Conservation (phyloP, 2,888 invertebrate genomes). For the Troilus luridus region DNA sequence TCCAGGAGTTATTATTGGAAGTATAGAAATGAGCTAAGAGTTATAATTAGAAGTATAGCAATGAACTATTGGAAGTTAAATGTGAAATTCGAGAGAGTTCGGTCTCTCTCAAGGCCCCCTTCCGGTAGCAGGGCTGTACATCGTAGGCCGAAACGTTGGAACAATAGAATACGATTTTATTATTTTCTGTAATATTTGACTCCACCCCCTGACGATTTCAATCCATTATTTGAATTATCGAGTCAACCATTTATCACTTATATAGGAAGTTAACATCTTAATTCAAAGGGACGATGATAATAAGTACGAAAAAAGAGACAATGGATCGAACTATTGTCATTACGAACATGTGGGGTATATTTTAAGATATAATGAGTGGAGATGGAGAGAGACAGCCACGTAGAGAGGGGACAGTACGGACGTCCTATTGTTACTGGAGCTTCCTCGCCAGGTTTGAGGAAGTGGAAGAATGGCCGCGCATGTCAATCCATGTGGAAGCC, state of each 20-base stretch:
- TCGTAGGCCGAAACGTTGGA: too few relatives aligned
- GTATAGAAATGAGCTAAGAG: too few relatives aligned
- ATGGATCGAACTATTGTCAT: neutral
- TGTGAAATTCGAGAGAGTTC: too few relatives aligned
- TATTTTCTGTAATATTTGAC: too few relatives aligned
- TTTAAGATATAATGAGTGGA: neutral
- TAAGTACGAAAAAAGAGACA: neutral
- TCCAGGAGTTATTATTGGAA: too few relatives aligned
- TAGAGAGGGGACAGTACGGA: neutral
- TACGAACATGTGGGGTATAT: neutral
- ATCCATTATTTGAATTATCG: too few relatives aligned
- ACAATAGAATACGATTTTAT: too few relatives aligned
- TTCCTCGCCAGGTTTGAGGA: constrained; percentile 30
- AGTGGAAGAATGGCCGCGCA: constrained; percentile 27
- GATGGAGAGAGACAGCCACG: neutral
- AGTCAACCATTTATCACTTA: too few relatives aligned
- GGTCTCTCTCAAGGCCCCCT: too few relatives aligned
- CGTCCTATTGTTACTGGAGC: constrained; percentile 42
- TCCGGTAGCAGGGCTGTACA: too few relatives aligned
- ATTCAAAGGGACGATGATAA: neutral
- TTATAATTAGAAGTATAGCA: neutral
- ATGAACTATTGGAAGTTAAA: neutral
- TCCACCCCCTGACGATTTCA: too few relatives aligned
- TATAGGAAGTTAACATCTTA: neutral
- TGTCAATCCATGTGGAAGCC: constrained; percentile 20